Evolutionary conservation across 1,140 invertebrate species (phyloP).

Genomic region (Aphis craccivora): DNA sequence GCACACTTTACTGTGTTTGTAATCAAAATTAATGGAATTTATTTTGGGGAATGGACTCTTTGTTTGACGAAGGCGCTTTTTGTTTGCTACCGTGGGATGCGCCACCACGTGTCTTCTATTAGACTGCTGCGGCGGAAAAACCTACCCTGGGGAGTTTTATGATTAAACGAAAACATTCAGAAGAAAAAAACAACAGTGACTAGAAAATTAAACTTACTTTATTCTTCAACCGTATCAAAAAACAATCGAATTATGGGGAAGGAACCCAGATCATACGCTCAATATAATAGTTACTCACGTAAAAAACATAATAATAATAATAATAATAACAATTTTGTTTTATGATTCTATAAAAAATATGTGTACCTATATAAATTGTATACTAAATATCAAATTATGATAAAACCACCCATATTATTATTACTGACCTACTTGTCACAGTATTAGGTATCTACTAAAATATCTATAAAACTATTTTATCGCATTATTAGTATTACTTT

Average conservation of each 20-base stretch:
- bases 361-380: not conserved
- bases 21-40: slow-evolving; percentile 58
- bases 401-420: not conserved
- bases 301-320: slow-evolving; percentile 22
- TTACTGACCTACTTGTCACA: not conserved
- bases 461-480: not conserved
- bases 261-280: not conserved
- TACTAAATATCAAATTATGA: not conserved
- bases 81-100: slow-evolving; percentile 54
- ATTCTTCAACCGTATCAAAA: slow-evolving; percentile 2
- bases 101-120: slow-evolving; percentile 48
- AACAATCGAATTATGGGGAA: not conserved
- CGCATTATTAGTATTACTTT: not conserved
- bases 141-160: slow-evolving; percentile 50
- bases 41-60: slow-evolving; percentile 44
- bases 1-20: slow-evolving; percentile 23
- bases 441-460: not conserved
- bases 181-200: slow-evolving; percentile 33
- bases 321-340: not conserved
- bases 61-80: slow-evolving; percentile 42
- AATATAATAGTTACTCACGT: not conserved
- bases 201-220: slow-evolving; percentile 39
- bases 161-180: slow-evolving; percentile 54
- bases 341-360: not conserved
- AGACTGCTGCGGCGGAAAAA: slow-evolving; percentile 35